Conservation (phyloP, 53 echinoderm and acorn worm species). For the Actinopyga echinites region DNA sequence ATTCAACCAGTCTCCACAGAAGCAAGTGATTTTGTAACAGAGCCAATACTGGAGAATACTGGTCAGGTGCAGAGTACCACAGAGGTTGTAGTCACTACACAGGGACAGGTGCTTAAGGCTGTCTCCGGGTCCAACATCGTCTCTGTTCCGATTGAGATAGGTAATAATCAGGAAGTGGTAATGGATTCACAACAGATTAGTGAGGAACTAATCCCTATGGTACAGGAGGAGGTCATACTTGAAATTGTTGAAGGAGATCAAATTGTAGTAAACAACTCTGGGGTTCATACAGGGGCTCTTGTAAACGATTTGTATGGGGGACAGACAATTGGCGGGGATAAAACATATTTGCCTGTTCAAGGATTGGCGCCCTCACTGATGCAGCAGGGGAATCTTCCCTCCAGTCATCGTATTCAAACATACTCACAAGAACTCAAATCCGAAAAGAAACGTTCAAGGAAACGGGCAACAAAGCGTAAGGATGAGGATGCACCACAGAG, state of each 20-base stretch:
- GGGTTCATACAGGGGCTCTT: neutral
- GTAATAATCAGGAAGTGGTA: constrained; percentile 24
- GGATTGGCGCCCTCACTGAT: neutral
- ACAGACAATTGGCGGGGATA: neutral
- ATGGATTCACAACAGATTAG: constrained; percentile 43
- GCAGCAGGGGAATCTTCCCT: constrained; percentile 16
- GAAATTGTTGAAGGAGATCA: constrained; percentile 43
- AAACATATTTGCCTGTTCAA: constrained; percentile 15
- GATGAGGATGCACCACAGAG: neutral
- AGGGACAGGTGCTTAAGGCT: constrained; percentile 27
- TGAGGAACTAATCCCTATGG: constrained; percentile 45
- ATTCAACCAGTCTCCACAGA: neutral
- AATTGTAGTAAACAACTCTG: constrained; percentile 31
- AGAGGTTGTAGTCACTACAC: constrained; percentile 28
- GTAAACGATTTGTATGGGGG: constrained; percentile 23
- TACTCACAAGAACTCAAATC: constrained; percentile 43
- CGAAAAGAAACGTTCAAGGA: constrained; percentile 14
- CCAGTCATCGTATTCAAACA: constrained; percentile 32
- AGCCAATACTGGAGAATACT: constrained; percentile 4
- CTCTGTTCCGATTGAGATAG: constrained; percentile 15
- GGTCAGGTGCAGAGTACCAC: constrained; percentile 16
- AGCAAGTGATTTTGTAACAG: neutral
- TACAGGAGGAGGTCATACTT: constrained; percentile 41
- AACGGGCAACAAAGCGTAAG: constrained; percentile 8
- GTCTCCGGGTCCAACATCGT: constrained; percentile 19